Base-by-base conservation (phyloP, 2,888 invertebrate genomes). In the Ornithoptera priamus region DNA sequence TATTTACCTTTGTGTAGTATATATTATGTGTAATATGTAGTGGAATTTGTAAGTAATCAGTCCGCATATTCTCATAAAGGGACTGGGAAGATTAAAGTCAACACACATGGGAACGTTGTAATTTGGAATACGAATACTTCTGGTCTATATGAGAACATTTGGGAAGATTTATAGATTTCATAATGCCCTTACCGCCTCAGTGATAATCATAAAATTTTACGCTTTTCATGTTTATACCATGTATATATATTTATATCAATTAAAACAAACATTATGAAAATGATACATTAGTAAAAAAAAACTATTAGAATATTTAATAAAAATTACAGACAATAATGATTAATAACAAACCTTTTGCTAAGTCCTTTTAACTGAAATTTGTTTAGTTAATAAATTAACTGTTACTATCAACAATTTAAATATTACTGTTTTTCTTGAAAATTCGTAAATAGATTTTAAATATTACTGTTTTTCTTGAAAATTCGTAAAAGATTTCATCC, bases 81-180 rank as follows among this genome's bases (percentile, higher is more conserved):
- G 68, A 39, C 64, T 59, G n/a, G 50, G 53, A 60, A 68, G 68
- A 68, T 68, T 68, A 68, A 64, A 68, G 53, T 59, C 64, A 63
- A 68, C 63, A 64, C 60, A 68, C 68, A 68, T 64, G 68, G 68
- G 68, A 59, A 66, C 66, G 65, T 24, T 75, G 79, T 79, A 80
- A 83, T 85, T 83, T 79, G 79, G 79, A 84, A 85, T 85, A 85
- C 83, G 82, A 78, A 79, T 78, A 79, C 83, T 81, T 83, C 84
- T 80, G 82, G 84, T 81, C 84, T 84, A 79, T 84, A 84, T 81
- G 82, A 79, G 83, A 81, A 85, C 86, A 82, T 86, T 86, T 74
- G 77, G 46, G 75, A 75, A 81, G 85, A 87, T 82, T 86, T 88
- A 88, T 89, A 80, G 76, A 83, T 77, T 81, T 78, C 80, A 80